Conservation (phyloP, 1,140 invertebrate species). For the Geopemphigus sp. region DNA sequence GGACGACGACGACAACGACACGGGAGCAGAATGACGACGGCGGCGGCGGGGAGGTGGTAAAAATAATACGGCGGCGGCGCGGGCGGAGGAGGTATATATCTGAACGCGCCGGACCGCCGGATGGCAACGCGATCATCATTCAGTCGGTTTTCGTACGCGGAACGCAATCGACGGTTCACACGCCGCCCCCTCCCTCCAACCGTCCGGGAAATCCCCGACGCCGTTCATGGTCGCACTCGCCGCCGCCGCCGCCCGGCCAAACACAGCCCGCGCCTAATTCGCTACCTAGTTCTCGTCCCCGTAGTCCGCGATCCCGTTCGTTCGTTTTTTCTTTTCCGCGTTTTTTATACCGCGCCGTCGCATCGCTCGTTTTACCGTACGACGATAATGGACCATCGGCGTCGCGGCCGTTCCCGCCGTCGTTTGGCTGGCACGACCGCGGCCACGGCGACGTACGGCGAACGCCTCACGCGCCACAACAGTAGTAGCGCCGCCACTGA, state of each 20-base stretch:
- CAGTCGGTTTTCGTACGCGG: conserved; percentile 43
- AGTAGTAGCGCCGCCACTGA: no score
- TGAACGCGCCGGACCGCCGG: conserved; percentile 38
- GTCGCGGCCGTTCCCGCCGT: background rate
- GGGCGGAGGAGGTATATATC: background rate
- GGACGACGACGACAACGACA: background rate
- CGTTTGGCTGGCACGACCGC: background rate
- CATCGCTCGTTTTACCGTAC: no score
- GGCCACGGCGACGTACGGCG: no score
- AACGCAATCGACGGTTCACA: conserved; percentile 29
- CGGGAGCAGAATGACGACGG: background rate
- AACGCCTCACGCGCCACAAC: no score
- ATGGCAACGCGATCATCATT: conserved; percentile 17
- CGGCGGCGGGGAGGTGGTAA: background rate
- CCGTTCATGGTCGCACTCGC: background rate
- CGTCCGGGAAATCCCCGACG: background rate
- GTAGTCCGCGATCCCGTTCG: no score
- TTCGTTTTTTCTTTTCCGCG: no score
- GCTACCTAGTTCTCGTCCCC: no score
- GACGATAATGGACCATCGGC: background rate
- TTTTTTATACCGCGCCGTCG: no score
- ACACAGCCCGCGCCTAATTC: no score
- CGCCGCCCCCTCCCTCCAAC: background rate
- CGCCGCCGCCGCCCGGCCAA: background rate
- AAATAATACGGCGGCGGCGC: background rate